These are phyloP conservation scores for Xiphorhynchus elegans DNA, from an alignment of 2,113 vertebrate genomes.

Conservation along the genomic window DNA sequence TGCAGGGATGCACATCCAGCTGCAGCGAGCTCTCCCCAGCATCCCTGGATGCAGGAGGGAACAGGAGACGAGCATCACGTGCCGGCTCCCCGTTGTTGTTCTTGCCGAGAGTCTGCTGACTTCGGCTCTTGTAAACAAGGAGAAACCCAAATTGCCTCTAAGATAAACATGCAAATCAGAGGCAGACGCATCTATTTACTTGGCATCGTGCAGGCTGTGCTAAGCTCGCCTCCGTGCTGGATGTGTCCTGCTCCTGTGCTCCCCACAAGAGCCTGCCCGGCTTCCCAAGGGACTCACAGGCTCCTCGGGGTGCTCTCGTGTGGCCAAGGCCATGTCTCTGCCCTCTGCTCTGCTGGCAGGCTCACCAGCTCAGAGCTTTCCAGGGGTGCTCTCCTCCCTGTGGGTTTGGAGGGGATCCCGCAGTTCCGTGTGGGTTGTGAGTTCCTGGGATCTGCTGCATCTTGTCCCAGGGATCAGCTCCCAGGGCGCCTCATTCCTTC, in stretches of 20 bases:
- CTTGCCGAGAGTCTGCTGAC: constrained; percentile 67
- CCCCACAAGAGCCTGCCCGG: neutral
- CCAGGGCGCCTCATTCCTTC: accelerated
- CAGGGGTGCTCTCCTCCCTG: accelerated
- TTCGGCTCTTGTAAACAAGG: constrained; percentile 70
- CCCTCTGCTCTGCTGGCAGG: neutral
- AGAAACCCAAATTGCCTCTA: constrained; percentile 74
- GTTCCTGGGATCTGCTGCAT: neutral
- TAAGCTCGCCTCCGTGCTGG: neutral
- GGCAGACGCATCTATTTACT: constrained; percentile 57
- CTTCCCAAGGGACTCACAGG: accelerated
- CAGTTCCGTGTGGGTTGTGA: neutral
- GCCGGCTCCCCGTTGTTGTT: constrained; percentile 34
- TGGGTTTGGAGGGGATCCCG: accelerated
- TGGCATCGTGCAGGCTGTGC: neutral
- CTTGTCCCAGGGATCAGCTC: neutral
- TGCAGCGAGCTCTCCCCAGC: neutral
- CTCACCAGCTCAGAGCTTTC: neutral
- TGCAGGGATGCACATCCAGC: neutral
- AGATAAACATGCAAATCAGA: constrained; percentile 73
- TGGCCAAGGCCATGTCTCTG: accelerated
- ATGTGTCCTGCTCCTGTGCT: neutral
- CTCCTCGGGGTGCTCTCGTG: neutral
- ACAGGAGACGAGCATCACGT: constrained; percentile 52
- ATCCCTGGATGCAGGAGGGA: neutral